Conservation (phyloP, 2,888 invertebrate species). For the Sussaba pulchella region DNA sequence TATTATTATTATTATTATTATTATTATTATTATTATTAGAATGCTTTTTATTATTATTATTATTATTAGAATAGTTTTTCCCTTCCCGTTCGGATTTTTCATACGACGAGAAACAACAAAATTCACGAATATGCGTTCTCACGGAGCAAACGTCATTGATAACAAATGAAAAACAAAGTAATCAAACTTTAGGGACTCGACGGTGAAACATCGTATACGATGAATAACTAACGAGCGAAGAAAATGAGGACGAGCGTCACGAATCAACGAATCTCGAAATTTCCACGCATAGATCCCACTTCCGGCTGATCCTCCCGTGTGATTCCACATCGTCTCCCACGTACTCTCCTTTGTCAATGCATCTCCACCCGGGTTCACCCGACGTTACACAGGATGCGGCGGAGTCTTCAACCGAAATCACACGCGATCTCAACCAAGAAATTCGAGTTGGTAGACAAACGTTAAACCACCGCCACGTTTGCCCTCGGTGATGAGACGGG, state of each 20-base stretch:
- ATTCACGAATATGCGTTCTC: too few relatives aligned
- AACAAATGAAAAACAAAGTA: background rate
- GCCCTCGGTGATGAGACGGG: slow-evolving; percentile 90
- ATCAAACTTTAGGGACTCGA: background rate
- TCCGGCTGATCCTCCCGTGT: background rate
- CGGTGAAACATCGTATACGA: background rate
- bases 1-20: too few relatives aligned
- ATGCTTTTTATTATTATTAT: too few relatives aligned
- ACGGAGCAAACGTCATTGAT: too few relatives aligned
- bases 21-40: too few relatives aligned
- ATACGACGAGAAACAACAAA: too few relatives aligned
- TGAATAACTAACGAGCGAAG: background rate
- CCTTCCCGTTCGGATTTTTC: too few relatives aligned
- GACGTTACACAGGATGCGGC: slow-evolving; percentile 29
- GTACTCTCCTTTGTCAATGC: slow-evolving; percentile 9
- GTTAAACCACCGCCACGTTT: slow-evolving; percentile 85
- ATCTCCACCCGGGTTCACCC: background rate
- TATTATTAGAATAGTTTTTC: too few relatives aligned
- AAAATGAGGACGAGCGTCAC: slow-evolving; percentile 16
- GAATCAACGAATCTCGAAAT: slow-evolving; percentile 11
- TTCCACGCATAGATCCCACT: background rate
- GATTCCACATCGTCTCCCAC: slow-evolving; percentile 6
- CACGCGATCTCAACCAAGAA: slow-evolving; percentile 4
- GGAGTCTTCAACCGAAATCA: slow-evolving; percentile 21
- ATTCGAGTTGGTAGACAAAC: slow-evolving; percentile 87